Evolutionary conservation across 92 coral and sea anemone genomes (phyloP).

Genomic region (Scolanthus callimorphus): DNA sequence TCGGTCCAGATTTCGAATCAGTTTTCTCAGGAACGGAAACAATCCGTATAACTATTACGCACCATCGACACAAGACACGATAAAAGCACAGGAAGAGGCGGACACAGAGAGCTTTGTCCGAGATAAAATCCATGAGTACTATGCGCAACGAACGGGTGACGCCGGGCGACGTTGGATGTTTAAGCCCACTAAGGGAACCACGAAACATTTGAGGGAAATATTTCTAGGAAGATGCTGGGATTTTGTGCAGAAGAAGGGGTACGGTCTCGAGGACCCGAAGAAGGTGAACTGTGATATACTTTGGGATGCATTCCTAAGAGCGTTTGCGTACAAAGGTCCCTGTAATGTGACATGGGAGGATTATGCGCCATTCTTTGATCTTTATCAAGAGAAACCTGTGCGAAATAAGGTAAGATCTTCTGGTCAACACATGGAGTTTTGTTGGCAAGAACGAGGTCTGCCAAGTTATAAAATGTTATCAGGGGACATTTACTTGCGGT

Average conservation of each 20-base stretch:
- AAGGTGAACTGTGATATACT: conserved; percentile 58
- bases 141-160: conserved; percentile 48
- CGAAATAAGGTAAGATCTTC: conserved; percentile 75
- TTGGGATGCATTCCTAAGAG: conserved; percentile 63
- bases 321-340: conserved; percentile 80
- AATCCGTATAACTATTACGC: too few relatives aligned
- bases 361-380: conserved; percentile 70
- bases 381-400: conserved; percentile 66
- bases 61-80: too few relatives aligned
- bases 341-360: conserved; percentile 66
- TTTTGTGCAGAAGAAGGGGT: conserved; percentile 40
- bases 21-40: too few relatives aligned
- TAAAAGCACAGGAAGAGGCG: conserved; percentile 2
- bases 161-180: conserved; percentile 67
- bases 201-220: conserved; percentile 68
- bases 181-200: conserved; percentile 69
- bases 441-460: too few relatives aligned
- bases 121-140: conserved; percentile 54
- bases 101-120: conserved; percentile 35
- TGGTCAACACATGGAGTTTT: too few relatives aligned
- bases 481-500: too few relatives aligned
- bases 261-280: conserved; percentile 19
- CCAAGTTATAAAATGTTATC: too few relatives aligned
- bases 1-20: too few relatives aligned
- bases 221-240: conserved; percentile 97